phyloP scores from a whole-genome alignment of 2,888 invertebrate genomes.

The Petrophora chlorosata region DNA sequence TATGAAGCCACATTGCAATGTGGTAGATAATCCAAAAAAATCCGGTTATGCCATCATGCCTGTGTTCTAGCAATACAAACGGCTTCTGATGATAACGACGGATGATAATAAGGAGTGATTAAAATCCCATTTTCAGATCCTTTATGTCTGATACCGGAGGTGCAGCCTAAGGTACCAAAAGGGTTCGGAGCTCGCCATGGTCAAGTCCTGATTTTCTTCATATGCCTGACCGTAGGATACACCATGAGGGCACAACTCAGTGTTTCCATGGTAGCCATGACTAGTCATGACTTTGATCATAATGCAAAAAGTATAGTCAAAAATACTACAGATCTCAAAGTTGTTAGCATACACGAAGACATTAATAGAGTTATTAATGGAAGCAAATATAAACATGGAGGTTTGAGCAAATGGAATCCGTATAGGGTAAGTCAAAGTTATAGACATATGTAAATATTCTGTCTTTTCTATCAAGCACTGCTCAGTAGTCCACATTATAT shows the following conservation, averaged over 20 bases:
- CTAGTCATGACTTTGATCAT: conserved; percentile 32
- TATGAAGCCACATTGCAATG: no score
- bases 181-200: conserved; percentile 60
- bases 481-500: no score
- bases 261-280: conserved; percentile 69
- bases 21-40: no score
- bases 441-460: no score
- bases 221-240: conserved; percentile 50
- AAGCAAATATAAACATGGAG: conserved; percentile 2
- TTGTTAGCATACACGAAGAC: neutral
- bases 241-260: conserved; percentile 55
- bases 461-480: no score
- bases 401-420: conserved; percentile 43
- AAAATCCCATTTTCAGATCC: conserved; percentile 34
- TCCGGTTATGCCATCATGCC: no score
- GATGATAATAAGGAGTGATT: no score
- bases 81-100: no score
- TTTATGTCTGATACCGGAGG: no score
- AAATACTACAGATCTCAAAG: neutral
- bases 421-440: conserved; percentile 51
- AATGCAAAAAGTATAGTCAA: neutral
- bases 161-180: conserved; percentile 36
- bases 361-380: neutral
- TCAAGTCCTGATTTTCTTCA: conserved; percentile 57
- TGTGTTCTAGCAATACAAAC: no score